Evolutionary conservation across 2,113 vertebrate genomes (phyloP).

Genomic region (Corapipo altera): DNA sequence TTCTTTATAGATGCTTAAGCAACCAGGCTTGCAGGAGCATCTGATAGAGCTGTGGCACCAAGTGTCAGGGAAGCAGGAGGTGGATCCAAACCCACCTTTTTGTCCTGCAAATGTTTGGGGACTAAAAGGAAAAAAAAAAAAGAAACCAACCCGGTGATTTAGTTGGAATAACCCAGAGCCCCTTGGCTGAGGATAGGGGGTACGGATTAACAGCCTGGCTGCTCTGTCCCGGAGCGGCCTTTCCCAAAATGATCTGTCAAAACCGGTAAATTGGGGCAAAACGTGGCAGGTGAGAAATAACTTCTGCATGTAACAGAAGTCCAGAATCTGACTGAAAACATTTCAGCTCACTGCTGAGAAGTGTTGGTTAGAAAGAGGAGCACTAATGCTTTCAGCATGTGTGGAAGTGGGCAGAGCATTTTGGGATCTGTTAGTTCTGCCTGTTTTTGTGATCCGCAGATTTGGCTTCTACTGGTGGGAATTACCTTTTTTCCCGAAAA

Average conservation of each 20-base stretch:
- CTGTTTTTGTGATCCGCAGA: background rate
- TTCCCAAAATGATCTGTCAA: background rate
- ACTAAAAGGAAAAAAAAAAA: background rate
- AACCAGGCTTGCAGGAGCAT: background rate
- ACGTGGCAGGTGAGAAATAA: background rate
- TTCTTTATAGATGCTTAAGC: background rate
- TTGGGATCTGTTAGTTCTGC: background rate
- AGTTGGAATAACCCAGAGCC: background rate
- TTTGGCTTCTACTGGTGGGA: background rate
- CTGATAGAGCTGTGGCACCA: background rate
- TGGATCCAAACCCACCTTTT: background rate
- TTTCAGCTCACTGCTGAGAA: background rate
- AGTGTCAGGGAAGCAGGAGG: background rate
- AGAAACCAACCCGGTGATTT: background rate
- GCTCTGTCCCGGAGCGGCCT: background rate
- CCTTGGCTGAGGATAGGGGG: background rate
- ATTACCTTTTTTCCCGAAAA: background rate
- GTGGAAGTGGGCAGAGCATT: fast-evolving
- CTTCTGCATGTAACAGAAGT: background rate
- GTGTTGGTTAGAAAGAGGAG: background rate
- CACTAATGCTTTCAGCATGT: background rate
- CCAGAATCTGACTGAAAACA: background rate
- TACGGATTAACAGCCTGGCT: background rate
- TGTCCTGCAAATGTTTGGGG: background rate
- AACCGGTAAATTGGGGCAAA: background rate